Evolutionary conservation across 1,140 invertebrate species (phyloP).

Genomic region (Amyelois transitella): DNA sequence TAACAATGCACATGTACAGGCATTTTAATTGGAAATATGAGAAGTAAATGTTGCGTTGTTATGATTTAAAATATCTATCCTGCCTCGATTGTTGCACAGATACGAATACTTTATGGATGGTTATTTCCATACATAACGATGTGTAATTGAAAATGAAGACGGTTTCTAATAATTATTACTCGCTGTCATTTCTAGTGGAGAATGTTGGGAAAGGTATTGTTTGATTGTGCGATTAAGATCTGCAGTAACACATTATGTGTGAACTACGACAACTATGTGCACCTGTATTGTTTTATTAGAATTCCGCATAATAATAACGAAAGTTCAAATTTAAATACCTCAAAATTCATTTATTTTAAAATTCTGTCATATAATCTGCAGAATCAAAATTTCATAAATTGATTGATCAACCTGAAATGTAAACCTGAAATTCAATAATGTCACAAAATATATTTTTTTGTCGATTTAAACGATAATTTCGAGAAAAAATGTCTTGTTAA

Average conservation of each 20-base stretch:
- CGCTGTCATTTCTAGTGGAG: not conserved
- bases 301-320: not conserved
- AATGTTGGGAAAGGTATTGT: conserved; percentile 1
- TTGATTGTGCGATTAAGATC: not conserved
- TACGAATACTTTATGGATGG: conserved; percentile 34
- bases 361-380: no score
- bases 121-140: conserved; percentile 33
- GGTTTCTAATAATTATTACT: conserved; percentile 4
- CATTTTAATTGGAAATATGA: conserved; percentile 70
- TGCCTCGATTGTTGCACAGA: conserved; percentile 32
- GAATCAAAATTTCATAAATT: no score
- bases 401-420: no score
- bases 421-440: no score
- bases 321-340: not conserved
- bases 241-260: not conserved
- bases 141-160: conserved; percentile 26
- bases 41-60: conserved; percentile 34
- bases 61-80: conserved; percentile 45
- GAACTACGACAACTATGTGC: conserved; percentile 24
- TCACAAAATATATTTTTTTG: no score
- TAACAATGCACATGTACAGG: conserved; percentile 58
- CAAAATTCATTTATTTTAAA: not conserved
- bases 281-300: not conserved
- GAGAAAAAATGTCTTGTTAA: no score
- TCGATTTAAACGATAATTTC: no score